These are phyloP conservation scores for Dasysyrphus tricinctus DNA, from an alignment of 2,888 invertebrate species.

Conservation along the genomic window DNA sequence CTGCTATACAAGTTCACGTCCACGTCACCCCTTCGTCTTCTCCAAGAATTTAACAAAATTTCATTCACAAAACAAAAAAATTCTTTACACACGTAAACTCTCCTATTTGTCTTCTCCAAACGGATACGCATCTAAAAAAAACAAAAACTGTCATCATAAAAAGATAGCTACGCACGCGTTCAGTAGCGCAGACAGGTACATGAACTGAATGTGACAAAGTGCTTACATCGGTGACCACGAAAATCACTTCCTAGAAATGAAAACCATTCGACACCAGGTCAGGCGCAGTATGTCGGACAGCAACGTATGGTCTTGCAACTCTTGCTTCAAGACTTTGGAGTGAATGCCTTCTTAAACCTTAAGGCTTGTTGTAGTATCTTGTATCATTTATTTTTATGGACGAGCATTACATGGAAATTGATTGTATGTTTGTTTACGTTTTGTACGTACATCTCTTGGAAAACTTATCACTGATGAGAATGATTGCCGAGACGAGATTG, in stretches of 20 bases:
- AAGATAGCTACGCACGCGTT: conserved; percentile 56
- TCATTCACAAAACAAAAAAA: conserved; percentile 43
- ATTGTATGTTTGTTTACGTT: conserved; percentile 29
- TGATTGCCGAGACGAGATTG: conserved; percentile 45
- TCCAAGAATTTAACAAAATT: not conserved
- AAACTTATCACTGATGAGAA: conserved; percentile 61
- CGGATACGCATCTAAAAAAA: conserved; percentile 26
- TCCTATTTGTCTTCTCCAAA: conserved; percentile 40
- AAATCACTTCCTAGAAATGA: conserved; percentile 69
- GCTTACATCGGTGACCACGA: conserved; percentile 33
- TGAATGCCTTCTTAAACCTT: not conserved
- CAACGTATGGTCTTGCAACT: conserved; percentile 1
- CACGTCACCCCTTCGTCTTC: not conserved
- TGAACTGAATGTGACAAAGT: conserved; percentile 71
- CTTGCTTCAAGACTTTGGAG: not conserved
- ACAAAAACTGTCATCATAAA: conserved; percentile 8
- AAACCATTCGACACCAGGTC: conserved; percentile 50
- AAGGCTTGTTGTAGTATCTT: not conserved
- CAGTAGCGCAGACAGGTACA: conserved; percentile 63
- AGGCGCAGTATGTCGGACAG: not conserved
- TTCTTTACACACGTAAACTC: conserved; percentile 47
- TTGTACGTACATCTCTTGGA: conserved; percentile 35
- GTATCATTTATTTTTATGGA: conserved; percentile 54
- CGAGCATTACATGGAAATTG: conserved; percentile 65
- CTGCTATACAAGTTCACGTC: not conserved